Base-by-base conservation (phyloP, 2,113 vertebrate genomes). In the Microtus oregoni region DNA sequence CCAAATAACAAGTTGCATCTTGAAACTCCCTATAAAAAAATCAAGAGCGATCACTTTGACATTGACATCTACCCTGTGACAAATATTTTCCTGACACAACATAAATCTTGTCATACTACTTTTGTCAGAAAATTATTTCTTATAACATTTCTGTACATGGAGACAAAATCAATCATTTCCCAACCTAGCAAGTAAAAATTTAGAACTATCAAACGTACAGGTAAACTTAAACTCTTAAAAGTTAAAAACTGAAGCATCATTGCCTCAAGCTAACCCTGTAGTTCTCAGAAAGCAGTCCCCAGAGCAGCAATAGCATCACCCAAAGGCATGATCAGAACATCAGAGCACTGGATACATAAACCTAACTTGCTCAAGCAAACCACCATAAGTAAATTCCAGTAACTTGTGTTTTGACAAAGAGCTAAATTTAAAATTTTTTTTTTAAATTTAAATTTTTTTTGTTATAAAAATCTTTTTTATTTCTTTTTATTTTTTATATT, bases 51-150 rank as follows among this genome's bases (percentile, higher is more conserved):
- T 44, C 68, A 19, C 67, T 90, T n/a, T 93, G 50, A 81, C 90
- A 96, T 86, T 96, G 38, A 55, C 2, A 81, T 41, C 73, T 50
- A 38, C 32, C 67, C 44, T 90, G 12, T 0, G 0, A 92, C 38
- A 96, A 95, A 94, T 0, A 90, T 90, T 94, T 89, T 86, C 67
- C 52, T 91, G 55, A 77, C 0, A 41, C 8, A 94, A 9, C 22
- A 75, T 93, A 28, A 38, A 89, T 78, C 72, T 95, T 91, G 38
- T 90, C 87, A 90, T 78, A 70, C 24, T 93, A 47, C 5, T 68
- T 86, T 68, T 86, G 75, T 72, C 65, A 41, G 55, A 4, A 96
- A 95, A 91, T 95, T 7, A 91, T 88, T 92, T 87, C 92, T 94
- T 79, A 67, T 67, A 83, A 77, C 86, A 32, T 76, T 26, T 88